Conservation (phyloP, 2,797 vertebrate species). For the Toxotes lorentzi region DNA sequence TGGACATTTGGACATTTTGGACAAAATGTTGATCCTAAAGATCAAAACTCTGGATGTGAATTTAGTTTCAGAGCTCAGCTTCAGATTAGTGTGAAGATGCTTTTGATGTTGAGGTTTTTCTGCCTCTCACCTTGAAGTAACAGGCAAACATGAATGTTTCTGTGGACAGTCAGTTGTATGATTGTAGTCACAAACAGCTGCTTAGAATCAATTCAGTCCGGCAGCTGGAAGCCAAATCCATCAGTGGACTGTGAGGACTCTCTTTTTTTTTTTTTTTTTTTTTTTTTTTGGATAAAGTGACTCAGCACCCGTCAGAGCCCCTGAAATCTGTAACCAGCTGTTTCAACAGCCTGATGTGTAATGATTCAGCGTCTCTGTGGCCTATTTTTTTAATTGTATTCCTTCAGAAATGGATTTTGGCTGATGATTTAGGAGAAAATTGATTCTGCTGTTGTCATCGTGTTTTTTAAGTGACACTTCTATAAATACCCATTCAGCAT, state of each 20-base stretch:
- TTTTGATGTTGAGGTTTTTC: too few relatives aligned
- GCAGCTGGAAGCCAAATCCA: background rate
- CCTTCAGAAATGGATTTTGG: background rate
- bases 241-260: background rate
- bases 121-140: background rate
- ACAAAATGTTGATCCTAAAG: too few relatives aligned
- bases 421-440: background rate
- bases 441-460: rapidly evolving
- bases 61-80: too few relatives aligned
- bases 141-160: too few relatives aligned
- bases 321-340: background rate
- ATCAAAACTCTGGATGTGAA: too few relatives aligned
- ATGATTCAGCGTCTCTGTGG: background rate
- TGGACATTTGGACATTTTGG: too few relatives aligned
- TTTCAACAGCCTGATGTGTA: background rate
- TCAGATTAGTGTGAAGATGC: too few relatives aligned
- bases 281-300: background rate
- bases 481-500: background rate
- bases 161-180: background rate
- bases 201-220: background rate
- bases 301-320: background rate
- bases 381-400: background rate
- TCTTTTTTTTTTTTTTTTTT: background rate
- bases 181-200: background rate
- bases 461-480: background rate